Conservation (phyloP, 2,888 invertebrate species). For the Laothoe populi region DNA sequence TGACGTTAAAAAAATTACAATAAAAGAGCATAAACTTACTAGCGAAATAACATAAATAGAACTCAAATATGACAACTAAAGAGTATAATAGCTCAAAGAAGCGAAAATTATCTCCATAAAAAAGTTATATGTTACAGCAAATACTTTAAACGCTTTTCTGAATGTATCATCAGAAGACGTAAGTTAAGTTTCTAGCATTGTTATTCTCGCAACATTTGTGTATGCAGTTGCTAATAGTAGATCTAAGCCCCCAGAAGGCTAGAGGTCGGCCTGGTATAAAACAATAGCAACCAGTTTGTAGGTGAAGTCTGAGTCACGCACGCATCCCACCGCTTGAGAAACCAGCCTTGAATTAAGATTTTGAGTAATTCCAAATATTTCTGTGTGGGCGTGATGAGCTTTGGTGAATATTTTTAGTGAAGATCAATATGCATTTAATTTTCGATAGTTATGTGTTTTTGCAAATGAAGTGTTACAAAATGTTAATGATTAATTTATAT, state of each 20-base stretch:
- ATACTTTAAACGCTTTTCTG: no score
- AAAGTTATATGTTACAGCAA: no score
- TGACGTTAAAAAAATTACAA: no score
- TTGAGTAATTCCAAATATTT: slow-evolving; percentile 29
- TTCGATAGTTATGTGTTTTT: not conserved
- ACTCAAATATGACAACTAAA: no score
- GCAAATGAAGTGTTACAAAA: not conserved
- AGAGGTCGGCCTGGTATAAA: slow-evolving; percentile 19
- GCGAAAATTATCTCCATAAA: no score
- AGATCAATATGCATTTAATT: slow-evolving; percentile 1
- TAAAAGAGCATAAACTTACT: no score
- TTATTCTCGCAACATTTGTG: not conserved
- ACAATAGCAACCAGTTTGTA: slow-evolving; percentile 29
- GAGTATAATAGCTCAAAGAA: no score
- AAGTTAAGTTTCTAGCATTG: not conserved
- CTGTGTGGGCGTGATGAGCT: slow-evolving; percentile 12
- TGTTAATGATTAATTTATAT: no score
- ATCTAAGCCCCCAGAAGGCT: slow-evolving; percentile 1
- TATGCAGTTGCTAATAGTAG: slow-evolving; percentile 11
- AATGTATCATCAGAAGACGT: not conserved
- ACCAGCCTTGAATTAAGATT: slow-evolving; percentile 42
- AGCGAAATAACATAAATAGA: no score
- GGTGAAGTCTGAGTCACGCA: slow-evolving; percentile 37
- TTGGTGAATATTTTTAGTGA: slow-evolving; percentile 4
- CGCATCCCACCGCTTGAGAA: slow-evolving; percentile 31